A percentile compares a stretch with the other conserved stretches of the same genome.
phyloP scores from a whole-genome alignment of 2,888 invertebrate species.

The Diplazon laetatorius region DNA sequence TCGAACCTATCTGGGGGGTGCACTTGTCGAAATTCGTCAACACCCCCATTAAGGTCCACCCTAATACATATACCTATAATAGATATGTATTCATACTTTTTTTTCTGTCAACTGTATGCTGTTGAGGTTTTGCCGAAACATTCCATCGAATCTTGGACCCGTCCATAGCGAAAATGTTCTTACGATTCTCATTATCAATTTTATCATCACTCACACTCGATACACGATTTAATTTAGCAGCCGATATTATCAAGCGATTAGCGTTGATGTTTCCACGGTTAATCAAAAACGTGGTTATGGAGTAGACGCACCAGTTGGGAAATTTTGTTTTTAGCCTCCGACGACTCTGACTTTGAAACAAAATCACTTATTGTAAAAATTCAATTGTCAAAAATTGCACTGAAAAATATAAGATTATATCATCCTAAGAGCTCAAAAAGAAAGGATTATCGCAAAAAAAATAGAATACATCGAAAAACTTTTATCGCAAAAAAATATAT shows the following conservation, averaged over 20 bases:
- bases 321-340: neutral
- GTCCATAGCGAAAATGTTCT: conserved; percentile 22
- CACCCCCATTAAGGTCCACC: no score
- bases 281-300: conserved; percentile 1
- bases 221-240: conserved; percentile 16
- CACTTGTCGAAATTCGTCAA: no score
- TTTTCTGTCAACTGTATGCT: conserved; percentile 44
- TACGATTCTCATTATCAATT: conserved; percentile 32
- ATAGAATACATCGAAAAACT: no score
- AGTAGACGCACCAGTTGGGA: conserved; percentile 4
- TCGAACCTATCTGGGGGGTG: conserved; percentile 3
- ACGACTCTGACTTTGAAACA: neutral
- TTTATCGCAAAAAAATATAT: no score
- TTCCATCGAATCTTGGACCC: conserved; percentile 67
- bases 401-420: no score
- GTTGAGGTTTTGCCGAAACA: conserved; percentile 77
- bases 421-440: no score
- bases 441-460: no score
- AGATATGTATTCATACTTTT: no score
- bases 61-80: no score
- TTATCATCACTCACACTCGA: conserved; percentile 34
- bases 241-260: conserved; percentile 28
- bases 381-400: no score
- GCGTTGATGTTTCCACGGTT: conserved; percentile 9
- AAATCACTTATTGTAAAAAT: no score